Conservation (phyloP, 2,797 vertebrate species). For the Danio jaintianensis region DNA sequence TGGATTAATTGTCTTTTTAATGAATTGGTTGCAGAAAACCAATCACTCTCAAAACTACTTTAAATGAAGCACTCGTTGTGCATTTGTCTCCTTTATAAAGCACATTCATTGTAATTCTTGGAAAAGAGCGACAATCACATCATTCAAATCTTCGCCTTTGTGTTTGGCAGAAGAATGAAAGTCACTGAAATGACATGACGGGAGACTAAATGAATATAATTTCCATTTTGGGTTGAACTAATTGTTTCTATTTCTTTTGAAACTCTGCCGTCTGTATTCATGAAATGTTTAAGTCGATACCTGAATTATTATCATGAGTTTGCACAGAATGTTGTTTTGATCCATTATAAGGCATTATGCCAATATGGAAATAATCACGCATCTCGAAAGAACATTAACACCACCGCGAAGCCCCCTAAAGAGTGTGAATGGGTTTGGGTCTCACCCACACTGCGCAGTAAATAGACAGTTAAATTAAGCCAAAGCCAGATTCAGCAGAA, state of each 20-base stretch:
- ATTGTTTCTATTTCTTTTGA: constrained; percentile 1
- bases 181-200: not conserved
- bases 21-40: no score
- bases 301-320: constrained; percentile 27
- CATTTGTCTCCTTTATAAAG: not conserved
- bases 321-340: constrained; percentile 13
- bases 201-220: not conserved
- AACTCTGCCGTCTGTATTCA: constrained; percentile 21
- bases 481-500: constrained; percentile 5
- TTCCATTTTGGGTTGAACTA: not conserved
- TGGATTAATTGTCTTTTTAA: not conserved
- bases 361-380: constrained; percentile 29
- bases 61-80: not conserved
- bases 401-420: constrained; percentile 1
- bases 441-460: constrained; percentile 42
- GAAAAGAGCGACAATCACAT: not conserved
- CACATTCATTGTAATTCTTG: not conserved
- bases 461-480: constrained; percentile 42
- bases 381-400: constrained; percentile 28
- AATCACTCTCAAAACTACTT: not conserved
- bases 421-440: constrained; percentile 38
- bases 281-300: constrained; percentile 22
- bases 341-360: constrained; percentile 16
- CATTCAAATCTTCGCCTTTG: not conserved
- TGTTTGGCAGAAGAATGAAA: constrained; percentile 7